A percentile compares a stretch with the other conserved stretches of the same genome.
These are phyloP conservation scores for Coturnix japonica DNA, from an alignment of 2,113 vertebrate species.

Conservation along the genomic window DNA sequence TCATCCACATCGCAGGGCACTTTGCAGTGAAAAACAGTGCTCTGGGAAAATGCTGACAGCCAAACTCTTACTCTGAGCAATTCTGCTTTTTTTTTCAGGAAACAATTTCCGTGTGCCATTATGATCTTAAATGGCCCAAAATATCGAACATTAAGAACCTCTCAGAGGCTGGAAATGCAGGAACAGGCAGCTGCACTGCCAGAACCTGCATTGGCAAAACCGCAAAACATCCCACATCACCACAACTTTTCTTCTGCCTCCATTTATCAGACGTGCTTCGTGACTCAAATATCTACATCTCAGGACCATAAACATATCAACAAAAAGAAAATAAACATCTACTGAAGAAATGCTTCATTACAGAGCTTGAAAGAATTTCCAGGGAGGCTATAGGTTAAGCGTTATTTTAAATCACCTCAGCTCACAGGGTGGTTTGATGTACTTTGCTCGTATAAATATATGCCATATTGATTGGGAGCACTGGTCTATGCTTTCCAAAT, in stretches of 20 bases:
- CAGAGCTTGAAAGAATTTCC: background rate
- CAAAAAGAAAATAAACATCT: background rate
- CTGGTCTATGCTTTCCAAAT: background rate
- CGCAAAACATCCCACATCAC: background rate
- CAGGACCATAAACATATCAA: background rate
- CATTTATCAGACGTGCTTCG: background rate
- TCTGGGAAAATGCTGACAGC: background rate
- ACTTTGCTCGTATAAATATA: background rate
- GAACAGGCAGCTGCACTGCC: background rate
- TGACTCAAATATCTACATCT: background rate
- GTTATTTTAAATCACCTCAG: background rate
- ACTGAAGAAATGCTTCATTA: background rate
- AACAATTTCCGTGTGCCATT: background rate
- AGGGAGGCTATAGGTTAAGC: background rate
- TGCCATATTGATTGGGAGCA: background rate
- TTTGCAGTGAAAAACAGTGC: background rate
- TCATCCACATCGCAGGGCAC: accelerated
- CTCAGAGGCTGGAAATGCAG: background rate
- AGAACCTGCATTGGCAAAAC: background rate
- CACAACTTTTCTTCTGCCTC: background rate
- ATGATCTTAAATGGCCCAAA: background rate
- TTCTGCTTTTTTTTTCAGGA: background rate
- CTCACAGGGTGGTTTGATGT: accelerated
- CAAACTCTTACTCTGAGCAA: background rate
- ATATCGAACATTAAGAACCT: background rate